These are phyloP conservation scores for Apogon talboti DNA, from an alignment of 2,797 vertebrate genomes.

Conservation along the genomic window DNA sequence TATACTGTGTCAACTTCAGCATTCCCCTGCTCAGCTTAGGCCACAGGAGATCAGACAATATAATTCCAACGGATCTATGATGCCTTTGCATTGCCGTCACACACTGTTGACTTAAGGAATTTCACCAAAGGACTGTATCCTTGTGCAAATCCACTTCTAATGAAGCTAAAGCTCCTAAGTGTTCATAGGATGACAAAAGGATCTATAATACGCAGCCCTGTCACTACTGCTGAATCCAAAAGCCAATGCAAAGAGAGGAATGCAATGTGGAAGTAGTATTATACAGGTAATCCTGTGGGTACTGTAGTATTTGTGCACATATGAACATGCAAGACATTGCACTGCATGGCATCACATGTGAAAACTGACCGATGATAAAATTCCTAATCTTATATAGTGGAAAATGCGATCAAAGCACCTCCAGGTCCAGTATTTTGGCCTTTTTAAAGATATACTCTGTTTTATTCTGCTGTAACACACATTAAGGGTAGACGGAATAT, in stretches of 20 bases:
- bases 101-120: conserved; percentile 16
- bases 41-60: conserved; percentile 11
- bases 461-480: conserved; percentile 66
- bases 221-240: conserved; percentile 3
- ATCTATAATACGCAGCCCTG: not conserved
- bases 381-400: too few relatives aligned
- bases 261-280: conserved; percentile 24
- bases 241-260: conserved; percentile 29
- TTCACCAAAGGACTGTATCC: conserved; percentile 5
- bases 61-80: conserved; percentile 29
- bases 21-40: conserved; percentile 22
- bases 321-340: conserved; percentile 38
- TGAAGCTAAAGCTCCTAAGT: too few relatives aligned
- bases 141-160: not conserved
- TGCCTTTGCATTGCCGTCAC: conserved; percentile 20
- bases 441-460: conserved; percentile 40
- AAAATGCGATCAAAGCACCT: conserved; percentile 28
- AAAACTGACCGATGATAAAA: conserved; percentile 31
- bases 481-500: conserved; percentile 58
- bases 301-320: conserved; percentile 42
- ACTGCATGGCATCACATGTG: conserved; percentile 34
- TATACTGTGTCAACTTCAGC: conserved; percentile 42
- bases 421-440: conserved; percentile 46
- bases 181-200: not conserved
- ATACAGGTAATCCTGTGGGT: conserved; percentile 26